Evolutionary conservation across 92 coral and sea anemone genomes (phyloP).

Genomic region (Bergia puertoricense): DNA sequence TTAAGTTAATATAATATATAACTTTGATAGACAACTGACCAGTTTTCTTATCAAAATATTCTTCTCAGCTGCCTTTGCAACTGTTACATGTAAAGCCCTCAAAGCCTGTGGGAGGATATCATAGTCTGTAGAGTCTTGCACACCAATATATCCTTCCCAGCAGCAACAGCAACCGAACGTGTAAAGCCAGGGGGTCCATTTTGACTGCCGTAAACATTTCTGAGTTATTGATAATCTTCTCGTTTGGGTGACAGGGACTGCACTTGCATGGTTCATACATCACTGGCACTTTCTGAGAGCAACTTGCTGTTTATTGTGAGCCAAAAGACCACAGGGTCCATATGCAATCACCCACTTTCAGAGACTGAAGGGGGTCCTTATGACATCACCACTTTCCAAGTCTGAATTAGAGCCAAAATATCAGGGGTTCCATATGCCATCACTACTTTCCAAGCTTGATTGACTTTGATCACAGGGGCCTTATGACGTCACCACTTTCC

Average conservation of each 20-base stretch:
- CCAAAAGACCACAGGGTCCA: not conserved
- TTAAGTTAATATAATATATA: too few relatives aligned
- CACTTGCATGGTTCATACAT: not conserved
- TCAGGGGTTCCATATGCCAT: not conserved
- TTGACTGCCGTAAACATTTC: not conserved
- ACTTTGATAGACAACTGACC: not conserved
- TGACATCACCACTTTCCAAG: not conserved
- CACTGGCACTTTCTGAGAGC: not conserved
- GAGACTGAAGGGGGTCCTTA: not conserved
- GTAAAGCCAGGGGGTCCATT: slow-evolving; percentile 9
- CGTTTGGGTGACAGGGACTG: not conserved
- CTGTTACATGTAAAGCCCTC: slow-evolving; percentile 23
- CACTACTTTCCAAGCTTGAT: not conserved
- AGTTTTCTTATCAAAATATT: slow-evolving; percentile 16
- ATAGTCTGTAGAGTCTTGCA: slow-evolving; percentile 13
- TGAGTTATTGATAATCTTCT: not conserved
- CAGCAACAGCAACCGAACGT: not conserved
- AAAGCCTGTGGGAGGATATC: slow-evolving; percentile 19
- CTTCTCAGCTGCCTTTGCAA: slow-evolving; percentile 26
- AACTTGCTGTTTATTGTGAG: not conserved
- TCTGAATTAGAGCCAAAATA: not conserved
- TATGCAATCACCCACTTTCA: not conserved
- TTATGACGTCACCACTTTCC: not conserved
- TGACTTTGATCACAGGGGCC: slow-evolving; percentile 4
- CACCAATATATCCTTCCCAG: not conserved